Evolutionary conservation across 2,888 invertebrate species (phyloP).

Genomic region (Lycocerus yunnanus): DNA sequence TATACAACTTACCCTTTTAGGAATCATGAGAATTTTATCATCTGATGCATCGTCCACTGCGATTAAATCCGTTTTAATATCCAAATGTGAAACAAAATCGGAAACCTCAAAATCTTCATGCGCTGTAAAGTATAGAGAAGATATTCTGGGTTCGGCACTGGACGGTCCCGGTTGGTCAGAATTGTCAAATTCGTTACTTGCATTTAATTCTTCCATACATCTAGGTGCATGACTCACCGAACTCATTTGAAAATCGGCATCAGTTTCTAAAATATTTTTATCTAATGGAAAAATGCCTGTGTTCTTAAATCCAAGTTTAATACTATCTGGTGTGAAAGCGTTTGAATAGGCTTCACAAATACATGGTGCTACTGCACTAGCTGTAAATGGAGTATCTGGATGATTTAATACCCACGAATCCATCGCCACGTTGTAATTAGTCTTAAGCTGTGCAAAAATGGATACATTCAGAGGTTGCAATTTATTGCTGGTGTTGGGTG

Average conservation of each 20-base stretch:
- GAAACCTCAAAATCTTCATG: neutral
- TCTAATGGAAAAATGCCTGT: slow-evolving; percentile 26
- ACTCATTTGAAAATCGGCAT: slow-evolving; percentile 18
- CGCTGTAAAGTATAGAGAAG: neutral
- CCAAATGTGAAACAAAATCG: neutral
- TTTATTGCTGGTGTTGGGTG: slow-evolving; percentile 3
- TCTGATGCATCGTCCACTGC: neutral
- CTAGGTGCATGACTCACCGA: slow-evolving; percentile 21
- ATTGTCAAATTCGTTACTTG: neutral
- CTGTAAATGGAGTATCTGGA: neutral
- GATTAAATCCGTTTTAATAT: neutral
- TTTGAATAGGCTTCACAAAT: neutral
- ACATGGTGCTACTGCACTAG: neutral
- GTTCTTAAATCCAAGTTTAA: slow-evolving; percentile 8
- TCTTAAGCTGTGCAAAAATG: slow-evolving; percentile 2
- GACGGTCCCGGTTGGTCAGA: neutral
- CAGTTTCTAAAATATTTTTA: slow-evolving; percentile 16
- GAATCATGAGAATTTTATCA: too few relatives aligned
- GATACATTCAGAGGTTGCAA: slow-evolving; percentile 8
- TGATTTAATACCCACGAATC: slow-evolving; percentile 5
- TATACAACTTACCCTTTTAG: neutral
- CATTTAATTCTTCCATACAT: neutral
- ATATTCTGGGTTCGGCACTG: neutral
- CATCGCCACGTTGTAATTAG: neutral
- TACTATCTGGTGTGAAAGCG: slow-evolving; percentile 8